Base-by-base conservation (phyloP, 2,888 invertebrate species). In the Pseudanteris insignis region DNA sequence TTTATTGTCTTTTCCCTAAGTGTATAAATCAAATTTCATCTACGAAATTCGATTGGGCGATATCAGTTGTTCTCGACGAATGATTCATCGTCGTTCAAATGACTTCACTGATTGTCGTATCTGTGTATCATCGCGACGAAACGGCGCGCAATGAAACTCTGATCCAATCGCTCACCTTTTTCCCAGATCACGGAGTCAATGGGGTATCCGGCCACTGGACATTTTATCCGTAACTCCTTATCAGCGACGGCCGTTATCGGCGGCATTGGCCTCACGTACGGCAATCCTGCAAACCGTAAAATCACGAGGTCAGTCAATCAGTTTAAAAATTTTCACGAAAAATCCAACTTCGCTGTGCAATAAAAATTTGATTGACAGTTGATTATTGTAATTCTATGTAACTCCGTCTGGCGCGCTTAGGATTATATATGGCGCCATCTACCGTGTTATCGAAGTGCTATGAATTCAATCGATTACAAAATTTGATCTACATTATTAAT, bases 161-260 rank as follows among this genome's bases (percentile, higher is more conserved):
- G 7, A 5, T 21, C 21, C 21, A 21, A 21, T 21, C 21, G 21
- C 75, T 74, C 72, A 84, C 85, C 83, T 81, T 82, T 83, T 63
- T 82, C 83, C 85, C 85, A 85, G 53, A 84, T 76, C 59, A 80
- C 74, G 14, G 81, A 76, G 60, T 81, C 79, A 33, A 84, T 81
- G 10, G 85, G 85, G 70, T 82, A 84, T 18, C 85, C 85, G 25
- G 84, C 82, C 9, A 84, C 84, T 50, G 83, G 83, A 69, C 85
- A 85, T 65, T 81, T 80, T 51, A 85, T 79, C 18, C 78, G 73
- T 26, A 84, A 72, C 48, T 77, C 80, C 64, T 83, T 81, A 30
- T 82, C 82, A n/a, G 82, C 81, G 11, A 83, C 79, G 30, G 81
- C 81, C 40, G 81, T 76, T 62, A 81, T 76, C 44, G 74, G 67